Evolutionary conservation across 2,888 invertebrate genomes (phyloP), one percentile per base, ranked within the genome.

Genomic region (Alentia gelatinosa): DNA sequence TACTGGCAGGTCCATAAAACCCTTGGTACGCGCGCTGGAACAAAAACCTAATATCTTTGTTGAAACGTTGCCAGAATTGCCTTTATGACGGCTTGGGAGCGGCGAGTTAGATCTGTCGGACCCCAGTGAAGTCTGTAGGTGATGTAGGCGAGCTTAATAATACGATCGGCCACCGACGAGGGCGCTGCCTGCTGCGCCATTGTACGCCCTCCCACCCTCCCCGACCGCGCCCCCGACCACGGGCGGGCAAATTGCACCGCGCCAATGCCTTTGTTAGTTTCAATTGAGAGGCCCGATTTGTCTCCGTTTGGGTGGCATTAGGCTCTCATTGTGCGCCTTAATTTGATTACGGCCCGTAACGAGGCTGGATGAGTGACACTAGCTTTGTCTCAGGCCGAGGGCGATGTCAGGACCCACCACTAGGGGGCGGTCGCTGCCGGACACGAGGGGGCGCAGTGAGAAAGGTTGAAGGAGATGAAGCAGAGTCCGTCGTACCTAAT

Each of bases 31-130:
- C 56, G 19, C n/a, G 1, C 30, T 30, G 68, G 79, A 79, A 86
- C 86, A 86, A 86, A 86, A 86, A 86, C 47, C 86, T 86, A 86
- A 86, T 86, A 86, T 86, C 86, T 86, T 86, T 86, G 47, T 86
- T 86, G 86, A 86, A 86, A 9, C 42, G 33, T 9, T 47, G 86
- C 86, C 86, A 86, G 30, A 30, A 50, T 86, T 86, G 50, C 30
- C 86, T 86, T 86, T 86, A 50, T 42, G 86, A 35, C 79, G 26
- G 79, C 26, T 79, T 35, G 39, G 79, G 35, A 79, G 19, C 30
- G 68, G 68, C 30, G 79, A 39, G 39, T 79, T 35, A 79, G 79
- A 79, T 79, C 79, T 79, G 79, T 79, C 79, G 79, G 37, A 5
- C 26, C 79, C 19, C 12, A 19, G 23, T 19, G 79, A 19, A 39